Conservation (phyloP, 2,888 invertebrate genomes). For the Athalia rosae region DNA sequence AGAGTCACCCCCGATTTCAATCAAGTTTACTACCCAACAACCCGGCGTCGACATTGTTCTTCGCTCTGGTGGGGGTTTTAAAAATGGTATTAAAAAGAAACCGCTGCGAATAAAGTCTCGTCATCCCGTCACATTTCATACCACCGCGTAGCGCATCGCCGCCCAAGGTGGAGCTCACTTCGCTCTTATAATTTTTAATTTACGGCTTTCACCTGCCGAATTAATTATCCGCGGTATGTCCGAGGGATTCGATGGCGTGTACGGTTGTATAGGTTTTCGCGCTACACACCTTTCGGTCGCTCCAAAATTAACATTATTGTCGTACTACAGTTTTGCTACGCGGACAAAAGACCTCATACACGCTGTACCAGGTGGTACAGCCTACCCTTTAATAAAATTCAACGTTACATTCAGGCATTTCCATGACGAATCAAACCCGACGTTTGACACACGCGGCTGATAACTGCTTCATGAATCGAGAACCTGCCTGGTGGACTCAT, state of each 20-base stretch:
- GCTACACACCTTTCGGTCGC: too few species aligned
- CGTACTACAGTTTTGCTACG: too few species aligned
- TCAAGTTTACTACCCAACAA: constrained; percentile 36
- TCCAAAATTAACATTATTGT: too few species aligned
- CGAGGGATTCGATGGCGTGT: not conserved
- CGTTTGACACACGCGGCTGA: constrained; percentile 17
- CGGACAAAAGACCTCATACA: not conserved
- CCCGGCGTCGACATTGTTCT: not conserved
- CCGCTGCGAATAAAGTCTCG: not conserved
- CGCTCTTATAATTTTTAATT: not conserved
- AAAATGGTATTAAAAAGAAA: constrained; percentile 14
- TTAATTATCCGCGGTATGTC: not conserved
- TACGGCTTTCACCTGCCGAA: not conserved
- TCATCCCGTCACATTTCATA: not conserved
- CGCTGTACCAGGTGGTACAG: constrained; percentile 15
- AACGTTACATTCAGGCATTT: constrained; percentile 5
- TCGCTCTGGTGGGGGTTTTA: constrained; percentile 16
- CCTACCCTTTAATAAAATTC: constrained; percentile 33
- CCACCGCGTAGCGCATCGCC: too few species aligned
- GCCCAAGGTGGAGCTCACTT: too few species aligned
- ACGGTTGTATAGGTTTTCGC: not conserved
- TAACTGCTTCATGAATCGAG: not conserved
- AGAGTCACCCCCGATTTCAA: constrained; percentile 15
- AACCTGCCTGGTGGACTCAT: too few species aligned
- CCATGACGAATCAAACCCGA: constrained; percentile 14